Percentiles rank a stretch among this genome's conserved stretches.
Evolutionary conservation across 2,797 vertebrate species (phyloP).

Genomic region (Australoheros facetus): DNA sequence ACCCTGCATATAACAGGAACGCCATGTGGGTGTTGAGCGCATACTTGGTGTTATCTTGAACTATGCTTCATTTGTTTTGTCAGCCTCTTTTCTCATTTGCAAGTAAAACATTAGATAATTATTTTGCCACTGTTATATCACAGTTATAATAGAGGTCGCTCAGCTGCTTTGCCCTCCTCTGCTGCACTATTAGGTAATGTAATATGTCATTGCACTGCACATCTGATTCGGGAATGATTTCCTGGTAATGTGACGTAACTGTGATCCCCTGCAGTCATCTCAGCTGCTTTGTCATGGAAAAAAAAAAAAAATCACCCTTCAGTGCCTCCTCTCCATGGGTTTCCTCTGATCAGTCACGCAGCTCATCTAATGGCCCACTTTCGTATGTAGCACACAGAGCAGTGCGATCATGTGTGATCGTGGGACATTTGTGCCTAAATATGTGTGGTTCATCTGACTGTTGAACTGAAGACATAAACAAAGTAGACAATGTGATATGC

Average conservation of each 20-base stretch:
- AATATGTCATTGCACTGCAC: constrained; percentile 24
- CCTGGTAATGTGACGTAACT: constrained; percentile 40
- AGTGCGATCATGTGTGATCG: background rate
- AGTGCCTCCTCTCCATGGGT: background rate
- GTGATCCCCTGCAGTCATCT: constrained; percentile 35
- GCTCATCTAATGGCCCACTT: constrained; percentile 38
- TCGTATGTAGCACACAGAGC: constrained; percentile 12
- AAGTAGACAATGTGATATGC: background rate
- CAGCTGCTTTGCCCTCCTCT: background rate
- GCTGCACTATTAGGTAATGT: constrained; percentile 24
- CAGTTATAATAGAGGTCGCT: constrained; percentile 17
- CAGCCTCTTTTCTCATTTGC: background rate
- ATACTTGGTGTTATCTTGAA: constrained; percentile 24
- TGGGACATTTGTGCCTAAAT: constrained; percentile 15
- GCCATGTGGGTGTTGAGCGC: constrained; percentile 30
- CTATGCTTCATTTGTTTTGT: constrained; percentile 22
- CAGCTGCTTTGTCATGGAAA: constrained; percentile 39
- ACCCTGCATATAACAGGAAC: constrained; percentile 17
- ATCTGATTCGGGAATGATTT: constrained; percentile 38
- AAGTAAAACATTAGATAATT: background rate
- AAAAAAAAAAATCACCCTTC: constrained; percentile 30
- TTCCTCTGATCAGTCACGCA: constrained; percentile 30
- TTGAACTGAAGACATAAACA: constrained; percentile 7
- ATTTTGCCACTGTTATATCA: background rate
- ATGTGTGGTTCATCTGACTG: constrained; percentile 4